Evolutionary conservation across 1,140 invertebrate species (phyloP).

Genomic region (Drosophila orena): DNA sequence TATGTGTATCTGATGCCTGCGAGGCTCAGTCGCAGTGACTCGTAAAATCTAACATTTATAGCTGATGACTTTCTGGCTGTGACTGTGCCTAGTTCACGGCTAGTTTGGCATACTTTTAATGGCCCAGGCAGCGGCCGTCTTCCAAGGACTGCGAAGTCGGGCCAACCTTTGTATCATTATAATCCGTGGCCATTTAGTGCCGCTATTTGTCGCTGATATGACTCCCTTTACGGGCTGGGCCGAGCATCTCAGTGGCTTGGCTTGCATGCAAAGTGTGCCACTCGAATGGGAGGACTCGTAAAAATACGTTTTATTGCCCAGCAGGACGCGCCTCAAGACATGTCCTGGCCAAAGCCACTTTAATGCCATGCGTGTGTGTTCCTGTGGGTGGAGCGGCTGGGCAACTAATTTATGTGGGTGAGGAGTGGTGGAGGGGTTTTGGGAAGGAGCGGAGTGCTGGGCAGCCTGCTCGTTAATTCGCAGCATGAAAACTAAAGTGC

Average conservation of each 20-base stretch:
- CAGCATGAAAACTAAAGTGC: constrained; percentile 79
- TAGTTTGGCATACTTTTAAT: constrained; percentile 79
- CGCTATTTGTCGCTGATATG: constrained; percentile 76
- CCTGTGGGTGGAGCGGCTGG: constrained; percentile 22
- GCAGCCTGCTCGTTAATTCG: constrained; percentile 73
- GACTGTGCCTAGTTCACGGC: constrained; percentile 68
- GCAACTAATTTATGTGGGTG: constrained; percentile 74
- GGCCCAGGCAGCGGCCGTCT: constrained; percentile 16
- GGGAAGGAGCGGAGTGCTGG: constrained; percentile 18
- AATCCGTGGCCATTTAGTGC: constrained; percentile 81
- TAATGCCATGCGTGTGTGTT: constrained; percentile 61
- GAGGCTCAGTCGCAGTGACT: constrained; percentile 37
- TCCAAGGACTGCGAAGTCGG: background rate
- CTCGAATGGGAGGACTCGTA: constrained; percentile 71
- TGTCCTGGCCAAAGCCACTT: constrained; percentile 53
- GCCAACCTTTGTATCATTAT: constrained; percentile 68
- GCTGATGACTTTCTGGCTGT: constrained; percentile 73
- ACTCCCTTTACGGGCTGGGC: constrained; percentile 75
- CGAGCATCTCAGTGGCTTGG: constrained; percentile 35
- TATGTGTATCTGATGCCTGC: constrained; percentile 7
- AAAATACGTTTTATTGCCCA: constrained; percentile 81
- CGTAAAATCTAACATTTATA: constrained; percentile 83
- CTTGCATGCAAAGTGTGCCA: constrained; percentile 74
- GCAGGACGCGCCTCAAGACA: constrained; percentile 73
- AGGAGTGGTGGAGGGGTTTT: background rate